phyloP scores from a whole-genome alignment of 2,113 vertebrate species.

The Xyliphius kryptos region DNA sequence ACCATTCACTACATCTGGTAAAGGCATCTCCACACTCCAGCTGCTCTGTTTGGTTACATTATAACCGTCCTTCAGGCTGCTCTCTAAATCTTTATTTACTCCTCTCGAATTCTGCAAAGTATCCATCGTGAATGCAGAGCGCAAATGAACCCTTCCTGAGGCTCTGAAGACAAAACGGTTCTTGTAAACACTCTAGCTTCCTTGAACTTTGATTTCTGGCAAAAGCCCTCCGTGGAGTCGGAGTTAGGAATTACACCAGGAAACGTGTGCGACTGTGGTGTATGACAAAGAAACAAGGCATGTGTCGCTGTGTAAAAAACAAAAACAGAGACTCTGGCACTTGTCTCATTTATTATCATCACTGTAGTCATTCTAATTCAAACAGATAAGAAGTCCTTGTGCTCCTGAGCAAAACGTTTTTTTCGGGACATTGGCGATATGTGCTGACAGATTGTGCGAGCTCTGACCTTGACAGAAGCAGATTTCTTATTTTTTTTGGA shows the following conservation, averaged over 20 bases:
- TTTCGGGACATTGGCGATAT: not conserved
- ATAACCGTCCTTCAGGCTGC: not conserved
- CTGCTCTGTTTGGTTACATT: not conserved
- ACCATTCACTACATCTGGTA: constrained; percentile 40
- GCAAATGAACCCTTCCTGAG: constrained; percentile 35
- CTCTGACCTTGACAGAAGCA: constrained; percentile 4
- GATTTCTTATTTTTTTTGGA: not conserved
- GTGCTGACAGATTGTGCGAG: not conserved
- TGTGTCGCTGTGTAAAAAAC: too few relatives aligned
- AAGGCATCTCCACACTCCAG: constrained; percentile 27
- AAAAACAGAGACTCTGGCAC: not conserved
- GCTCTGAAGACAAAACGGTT: constrained; percentile 27
- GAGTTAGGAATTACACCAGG: constrained; percentile 24
- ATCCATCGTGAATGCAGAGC: constrained; percentile 12
- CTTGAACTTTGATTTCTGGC: constrained; percentile 48
- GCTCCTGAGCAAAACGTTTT: not conserved
- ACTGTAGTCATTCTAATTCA: not conserved
- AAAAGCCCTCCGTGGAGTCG: constrained; percentile 1
- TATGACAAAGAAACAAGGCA: constrained; percentile 1
- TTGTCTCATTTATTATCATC: not conserved
- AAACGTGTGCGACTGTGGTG: too few relatives aligned
- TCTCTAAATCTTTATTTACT: constrained; percentile 25
- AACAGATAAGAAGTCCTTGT: constrained; percentile 7
- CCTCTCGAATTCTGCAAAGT: constrained; percentile 19
- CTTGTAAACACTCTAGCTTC: constrained; percentile 54